Evolutionary conservation across 2,797 vertebrate species (phyloP).

Genomic region (Myotis myotis): DNA sequence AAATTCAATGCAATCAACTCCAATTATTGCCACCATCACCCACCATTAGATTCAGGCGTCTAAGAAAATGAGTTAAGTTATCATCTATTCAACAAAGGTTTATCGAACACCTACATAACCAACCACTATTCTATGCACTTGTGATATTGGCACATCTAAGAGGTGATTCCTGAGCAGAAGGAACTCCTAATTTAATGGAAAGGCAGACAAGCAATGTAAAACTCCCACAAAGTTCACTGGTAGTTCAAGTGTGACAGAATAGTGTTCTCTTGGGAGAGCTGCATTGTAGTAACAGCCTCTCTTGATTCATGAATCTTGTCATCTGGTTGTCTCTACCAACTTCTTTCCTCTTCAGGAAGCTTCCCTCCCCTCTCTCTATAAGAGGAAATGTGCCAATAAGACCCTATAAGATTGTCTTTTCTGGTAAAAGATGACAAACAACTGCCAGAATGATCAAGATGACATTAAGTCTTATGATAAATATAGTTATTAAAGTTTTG

Average conservation of each 20-base stretch:
- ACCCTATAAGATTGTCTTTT: neutral
- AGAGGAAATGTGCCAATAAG: neutral
- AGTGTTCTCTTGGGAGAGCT: neutral
- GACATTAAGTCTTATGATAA: neutral
- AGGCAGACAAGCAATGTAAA: neutral
- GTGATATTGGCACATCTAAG: neutral
- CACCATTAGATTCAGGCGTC: neutral
- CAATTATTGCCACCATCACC: neutral
- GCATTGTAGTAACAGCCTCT: neutral
- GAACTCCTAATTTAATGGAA: neutral
- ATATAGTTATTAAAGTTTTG: neutral
- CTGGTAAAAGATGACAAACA: neutral
- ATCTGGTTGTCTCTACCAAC: neutral
- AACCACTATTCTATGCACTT: neutral
- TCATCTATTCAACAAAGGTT: neutral
- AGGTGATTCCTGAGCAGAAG: neutral
- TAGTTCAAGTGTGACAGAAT: neutral
- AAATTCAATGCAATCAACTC: neutral
- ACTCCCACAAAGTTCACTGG: neutral
- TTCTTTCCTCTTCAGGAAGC: neutral
- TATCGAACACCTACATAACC: neutral
- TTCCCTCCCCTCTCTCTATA: neutral
- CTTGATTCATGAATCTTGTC: neutral
- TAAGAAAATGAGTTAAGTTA: slow-evolving; percentile 6
- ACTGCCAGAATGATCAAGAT: neutral